Evolutionary conservation across 2,888 invertebrate species (phyloP), one percentile per base, ranked within the genome.

Genomic region (Baccha elongata): DNA sequence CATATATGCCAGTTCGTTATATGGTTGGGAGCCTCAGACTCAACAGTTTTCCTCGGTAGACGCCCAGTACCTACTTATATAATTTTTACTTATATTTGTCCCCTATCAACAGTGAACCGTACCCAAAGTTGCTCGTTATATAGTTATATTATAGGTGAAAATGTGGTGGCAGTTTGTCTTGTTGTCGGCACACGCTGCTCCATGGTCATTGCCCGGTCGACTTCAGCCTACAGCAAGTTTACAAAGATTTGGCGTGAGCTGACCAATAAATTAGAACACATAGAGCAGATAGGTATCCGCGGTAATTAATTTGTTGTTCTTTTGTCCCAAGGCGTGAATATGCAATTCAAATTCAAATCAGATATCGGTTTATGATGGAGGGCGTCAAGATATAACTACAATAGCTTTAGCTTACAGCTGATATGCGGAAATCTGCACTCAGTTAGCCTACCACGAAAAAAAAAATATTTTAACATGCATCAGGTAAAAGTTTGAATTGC

Each of bases 261-360:
- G 71, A 48, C 76, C 71, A 81, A 81, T 81, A 81, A 81, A 81
- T 81, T 81, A 81, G 81, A 81, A 81, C 81, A 76, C 69, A 81
- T 76, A 71, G n/a, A n/a, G 58, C 60, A 67, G 81, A 81, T 81
- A 76, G 65, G 65, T 65, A 81, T 81, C 76, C 81, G 71, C 37
- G 76, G 60, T 81, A 81, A 76, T 81, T 81, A 81, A 81, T 81
- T 81, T 81, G 81, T 81, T 81, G 81, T 76, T 81, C 76, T 75
- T 53, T 76, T 58, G 58, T 69, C 75, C 40, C 52, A 23, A 19
- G 81, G 81, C 81, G 65, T 71, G 64, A 69, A 75, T 60, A 69
- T 80, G 69, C 69, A 80, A 75, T 80, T 75, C 69, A 76, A 75
- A 75, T 75, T 50, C 15, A 46, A 67, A 81, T 81, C 65, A 71